Percentiles rank a stretch among this genome's conserved stretches.
Conservation (phyloP, 2,113 vertebrate genomes). For the Romanogobio albipinnatus region DNA sequence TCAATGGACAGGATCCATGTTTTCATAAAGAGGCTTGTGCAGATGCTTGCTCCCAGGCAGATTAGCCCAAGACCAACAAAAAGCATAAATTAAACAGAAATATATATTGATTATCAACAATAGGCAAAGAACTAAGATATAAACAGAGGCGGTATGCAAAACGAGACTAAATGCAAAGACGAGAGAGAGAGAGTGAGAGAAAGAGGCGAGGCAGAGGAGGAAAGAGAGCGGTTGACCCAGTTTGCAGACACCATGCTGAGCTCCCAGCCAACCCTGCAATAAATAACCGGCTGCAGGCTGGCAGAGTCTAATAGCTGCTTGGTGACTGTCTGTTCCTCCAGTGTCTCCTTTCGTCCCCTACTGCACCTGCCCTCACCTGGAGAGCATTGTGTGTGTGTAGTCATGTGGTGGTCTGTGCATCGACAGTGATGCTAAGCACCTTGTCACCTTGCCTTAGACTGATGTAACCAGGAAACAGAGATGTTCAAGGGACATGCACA, state of each 20-base stretch:
- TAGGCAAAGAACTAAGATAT: slow-evolving; percentile 25
- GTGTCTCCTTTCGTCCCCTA: slow-evolving; percentile 38
- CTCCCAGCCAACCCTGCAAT: slow-evolving; percentile 72
- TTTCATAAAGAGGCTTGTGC: slow-evolving; percentile 8
- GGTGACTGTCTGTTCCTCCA: slow-evolving; percentile 61
- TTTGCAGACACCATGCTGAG: slow-evolving; percentile 74
- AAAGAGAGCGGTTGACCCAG: slow-evolving; percentile 73
- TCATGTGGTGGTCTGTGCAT: slow-evolving; percentile 20
- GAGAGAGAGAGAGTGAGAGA: slow-evolving; percentile 1
- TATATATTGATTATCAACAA: slow-evolving; percentile 17
- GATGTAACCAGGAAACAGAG: slow-evolving; percentile 10
- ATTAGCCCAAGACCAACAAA: neutral
- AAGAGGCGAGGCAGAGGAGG: slow-evolving; percentile 40
- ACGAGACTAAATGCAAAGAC: slow-evolving; percentile 14
- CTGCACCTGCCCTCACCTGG: slow-evolving; percentile 31
- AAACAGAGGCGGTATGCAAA: slow-evolving; percentile 30
- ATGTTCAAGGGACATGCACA: neutral
- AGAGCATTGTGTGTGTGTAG: slow-evolving; percentile 21
- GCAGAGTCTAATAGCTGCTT: slow-evolving; percentile 72
- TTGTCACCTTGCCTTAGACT: slow-evolving; percentile 17
- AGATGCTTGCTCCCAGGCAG: neutral
- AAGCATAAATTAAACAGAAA: neutral
- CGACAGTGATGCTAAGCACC: slow-evolving; percentile 18
- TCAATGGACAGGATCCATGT: neutral
- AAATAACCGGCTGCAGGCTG: slow-evolving; percentile 74